Base-by-base conservation (phyloP, 2,888 invertebrate genomes). In the Ectemnius continuus region DNA sequence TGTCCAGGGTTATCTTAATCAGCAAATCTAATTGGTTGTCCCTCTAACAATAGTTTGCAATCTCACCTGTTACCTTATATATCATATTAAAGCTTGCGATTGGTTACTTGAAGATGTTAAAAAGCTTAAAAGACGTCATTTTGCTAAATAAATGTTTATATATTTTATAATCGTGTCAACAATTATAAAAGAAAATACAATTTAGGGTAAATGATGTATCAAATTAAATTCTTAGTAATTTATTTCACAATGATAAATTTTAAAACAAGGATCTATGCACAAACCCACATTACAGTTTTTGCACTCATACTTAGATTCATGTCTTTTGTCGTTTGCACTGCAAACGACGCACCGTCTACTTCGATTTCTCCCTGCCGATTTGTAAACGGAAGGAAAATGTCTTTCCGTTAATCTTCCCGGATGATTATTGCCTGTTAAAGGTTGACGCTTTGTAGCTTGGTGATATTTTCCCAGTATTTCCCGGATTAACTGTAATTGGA, bases 381-480 rank as follows among this genome's bases (percentile, higher is more conserved):
- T 18, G 66, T 70, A 73, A 36, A 69, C 45, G 60, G 73, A 69
- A 16, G 61, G 73, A 73, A 73, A 73, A 70, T 73, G 65, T 23
- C 73, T 60, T 28, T 63, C 69, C 61, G 58, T 69, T 61, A 73
- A 23, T 56, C 73, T 36, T 65, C 67, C 59, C 59, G 73, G 69
- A 69, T 48, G 6, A 45, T 68, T 66, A 72, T 72, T 58, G 28
- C 28, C 57, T 59, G n/a, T 64, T 75, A 36, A 63, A 45, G 70
- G 67, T 59, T 64, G 65, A 66, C 28, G 47, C 71, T 1, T 67
- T 58, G 56, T 68, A 4, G 0, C 69, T 36, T 11, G 63, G 61
- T 70, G 70, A 61, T 76, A 76, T 67, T 76, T 76, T 73, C 64
- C 11, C 63, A 73, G n/a, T 61, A 76, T 76, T 67, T 76, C 23